Evolutionary conservation across 2,113 vertebrate genomes (phyloP).

Genomic region (Epinephelus moara): DNA sequence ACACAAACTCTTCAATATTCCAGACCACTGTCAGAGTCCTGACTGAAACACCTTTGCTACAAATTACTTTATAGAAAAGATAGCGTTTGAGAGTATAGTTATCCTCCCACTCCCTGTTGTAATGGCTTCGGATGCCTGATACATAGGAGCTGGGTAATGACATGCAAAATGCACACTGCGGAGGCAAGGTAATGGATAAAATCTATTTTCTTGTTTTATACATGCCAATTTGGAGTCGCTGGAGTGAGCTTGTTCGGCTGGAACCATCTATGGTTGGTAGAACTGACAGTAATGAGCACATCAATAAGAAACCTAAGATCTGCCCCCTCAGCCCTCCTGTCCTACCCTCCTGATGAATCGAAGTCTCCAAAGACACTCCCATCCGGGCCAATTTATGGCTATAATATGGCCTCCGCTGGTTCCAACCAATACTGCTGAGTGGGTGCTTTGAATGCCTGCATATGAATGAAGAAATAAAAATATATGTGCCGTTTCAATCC

Average conservation of each 20-base stretch:
- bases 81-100: slow-evolving; percentile 51
- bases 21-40: slow-evolving; percentile 35
- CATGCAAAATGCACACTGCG: slow-evolving; percentile 56
- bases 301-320: slow-evolving; percentile 63
- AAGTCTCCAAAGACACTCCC: slow-evolving; percentile 44
- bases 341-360: slow-evolving; percentile 57
- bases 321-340: slow-evolving; percentile 64
- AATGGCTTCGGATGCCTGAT: slow-evolving; percentile 61
- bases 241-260: slow-evolving; percentile 41
- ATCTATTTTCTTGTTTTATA: slow-evolving; percentile 67
- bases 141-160: slow-evolving; percentile 58
- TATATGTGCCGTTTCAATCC: slow-evolving; percentile 14
- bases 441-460: slow-evolving; percentile 40
- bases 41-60: slow-evolving; percentile 51
- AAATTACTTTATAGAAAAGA: slow-evolving; percentile 65
- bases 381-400: slow-evolving; percentile 60
- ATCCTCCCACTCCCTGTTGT: slow-evolving; percentile 56
- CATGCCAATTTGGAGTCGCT: slow-evolving; percentile 66
- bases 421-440: slow-evolving; percentile 58
- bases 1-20: slow-evolving; percentile 56
- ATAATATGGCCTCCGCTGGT: slow-evolving; percentile 49
- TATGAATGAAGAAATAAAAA: slow-evolving; percentile 49
- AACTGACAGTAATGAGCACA: slow-evolving; percentile 71
- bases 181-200: slow-evolving; percentile 65
- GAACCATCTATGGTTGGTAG: slow-evolving; percentile 31